Conservation (phyloP, 2,888 invertebrate genomes). For the Camptogramma bilineatum region DNA sequence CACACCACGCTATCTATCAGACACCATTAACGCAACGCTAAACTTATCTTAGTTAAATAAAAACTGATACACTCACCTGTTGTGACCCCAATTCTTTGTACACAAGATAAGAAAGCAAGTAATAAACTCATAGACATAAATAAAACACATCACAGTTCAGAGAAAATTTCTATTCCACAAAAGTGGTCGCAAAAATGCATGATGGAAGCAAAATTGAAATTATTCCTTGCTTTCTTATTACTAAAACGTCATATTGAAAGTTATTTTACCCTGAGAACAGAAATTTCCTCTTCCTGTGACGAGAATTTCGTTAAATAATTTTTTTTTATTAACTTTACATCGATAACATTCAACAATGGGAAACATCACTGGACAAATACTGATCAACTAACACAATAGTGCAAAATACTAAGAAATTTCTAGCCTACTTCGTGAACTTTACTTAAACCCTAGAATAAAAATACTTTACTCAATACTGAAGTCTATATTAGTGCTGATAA, state of each 20-base stretch:
- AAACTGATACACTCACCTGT: conserved; percentile 72
- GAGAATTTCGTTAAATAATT: conserved; percentile 41
- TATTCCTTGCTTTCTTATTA: conserved; percentile 77
- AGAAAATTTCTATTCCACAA: conserved; percentile 85
- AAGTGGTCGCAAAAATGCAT: conserved; percentile 42
- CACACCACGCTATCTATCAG: conserved; percentile 55
- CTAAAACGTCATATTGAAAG: conserved; percentile 54
- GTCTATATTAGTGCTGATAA: conserved; percentile 6
- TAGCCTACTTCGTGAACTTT: conserved; percentile 47
- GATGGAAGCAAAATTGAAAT: conserved; percentile 40
- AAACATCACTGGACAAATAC: conserved; percentile 57
- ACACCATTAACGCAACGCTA: conserved; percentile 42
- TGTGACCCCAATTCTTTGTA: conserved; percentile 72
- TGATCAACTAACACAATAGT: conserved; percentile 43
- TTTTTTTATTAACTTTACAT: conserved; percentile 46
- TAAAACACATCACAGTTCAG: conserved; percentile 73
- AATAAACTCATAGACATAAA: conserved; percentile 65
- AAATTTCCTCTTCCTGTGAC: conserved; percentile 82
- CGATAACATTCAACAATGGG: conserved; percentile 61
- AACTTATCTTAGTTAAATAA: conserved; percentile 67
- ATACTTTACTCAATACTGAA: conserved; percentile 6
- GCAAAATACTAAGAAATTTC: conserved; percentile 52
- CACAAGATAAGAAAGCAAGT: conserved; percentile 84
- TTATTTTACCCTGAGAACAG: conserved; percentile 81
- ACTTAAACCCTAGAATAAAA: conserved; percentile 18